Percentiles rank a stretch among this genome's conserved stretches.
phyloP scores from a whole-genome alignment of 2,797 vertebrate species.

The Myoxocephalus aenaeus region DNA sequence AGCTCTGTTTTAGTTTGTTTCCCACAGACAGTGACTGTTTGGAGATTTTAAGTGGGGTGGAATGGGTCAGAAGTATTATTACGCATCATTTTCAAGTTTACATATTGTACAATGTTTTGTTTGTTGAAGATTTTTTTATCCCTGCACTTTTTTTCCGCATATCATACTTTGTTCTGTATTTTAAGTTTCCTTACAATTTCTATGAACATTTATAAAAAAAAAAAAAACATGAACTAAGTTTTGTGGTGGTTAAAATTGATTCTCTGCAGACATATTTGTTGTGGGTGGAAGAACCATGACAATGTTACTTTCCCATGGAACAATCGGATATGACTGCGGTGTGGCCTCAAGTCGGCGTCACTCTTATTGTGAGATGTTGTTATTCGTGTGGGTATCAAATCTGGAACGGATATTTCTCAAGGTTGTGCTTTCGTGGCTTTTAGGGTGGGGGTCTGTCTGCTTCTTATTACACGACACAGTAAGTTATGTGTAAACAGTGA shows the following conservation, averaged over 20 bases:
- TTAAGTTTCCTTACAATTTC: not conserved
- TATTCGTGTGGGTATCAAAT: constrained; percentile 58
- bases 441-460: constrained; percentile 28
- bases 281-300: constrained; percentile 1
- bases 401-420: constrained; percentile 50
- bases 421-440: constrained; percentile 57
- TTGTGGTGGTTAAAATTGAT: not conserved
- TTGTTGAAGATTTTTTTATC: not conserved
- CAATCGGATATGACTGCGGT: constrained; percentile 7
- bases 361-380: constrained; percentile 41
- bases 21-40: too few species aligned
- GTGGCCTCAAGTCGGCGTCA: constrained; percentile 4
- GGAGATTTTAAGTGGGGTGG: not conserved
- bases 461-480: constrained; percentile 37
- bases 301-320: constrained; percentile 13
- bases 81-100: constrained; percentile 13
- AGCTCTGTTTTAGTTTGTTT: constrained; percentile 41
- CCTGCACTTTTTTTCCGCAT: too few species aligned
- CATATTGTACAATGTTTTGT: not conserved
- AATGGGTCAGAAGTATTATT: not conserved
- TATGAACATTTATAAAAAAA: not conserved
- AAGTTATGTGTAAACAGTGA: constrained; percentile 49
- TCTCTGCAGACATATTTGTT: constrained; percentile 14
- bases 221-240: not conserved
- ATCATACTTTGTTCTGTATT: not conserved